Evolutionary conservation across 2,797 vertebrate species (phyloP).

Genomic region (Diplodus sargus): DNA sequence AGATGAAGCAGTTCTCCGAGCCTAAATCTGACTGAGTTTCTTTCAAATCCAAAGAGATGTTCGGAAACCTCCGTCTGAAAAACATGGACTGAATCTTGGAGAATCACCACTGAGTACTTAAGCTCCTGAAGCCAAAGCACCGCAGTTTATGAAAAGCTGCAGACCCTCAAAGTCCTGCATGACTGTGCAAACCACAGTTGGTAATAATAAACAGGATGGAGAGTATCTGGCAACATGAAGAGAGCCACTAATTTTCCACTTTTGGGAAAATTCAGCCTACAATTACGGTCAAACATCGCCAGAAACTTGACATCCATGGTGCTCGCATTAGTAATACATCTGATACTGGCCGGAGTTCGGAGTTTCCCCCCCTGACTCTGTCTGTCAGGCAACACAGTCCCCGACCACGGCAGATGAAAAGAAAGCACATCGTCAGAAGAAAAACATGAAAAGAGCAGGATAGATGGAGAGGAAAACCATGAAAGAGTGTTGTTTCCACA

Average conservation of each 20-base stretch:
- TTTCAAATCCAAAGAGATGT: conserved; percentile 20
- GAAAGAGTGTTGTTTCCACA: conserved; percentile 40
- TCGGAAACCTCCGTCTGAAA: conserved; percentile 2
- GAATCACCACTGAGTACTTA: not conserved
- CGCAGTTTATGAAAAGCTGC: conserved; percentile 53
- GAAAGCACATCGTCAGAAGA: conserved; percentile 21
- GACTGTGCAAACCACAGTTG: conserved; percentile 68
- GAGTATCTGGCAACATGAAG: conserved; percentile 53
- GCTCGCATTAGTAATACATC: conserved; percentile 56
- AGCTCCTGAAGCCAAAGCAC: conserved; percentile 23
- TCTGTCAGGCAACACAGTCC: conserved; percentile 21
- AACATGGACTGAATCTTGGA: conserved; percentile 6
- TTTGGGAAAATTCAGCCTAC: conserved; percentile 58
- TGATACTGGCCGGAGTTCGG: conserved; percentile 27
- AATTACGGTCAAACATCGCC: conserved; percentile 61
- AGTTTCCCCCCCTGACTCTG: conserved; percentile 27
- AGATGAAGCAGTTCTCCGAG: conserved; percentile 15
- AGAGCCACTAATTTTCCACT: conserved; percentile 72
- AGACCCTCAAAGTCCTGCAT: conserved; percentile 52
- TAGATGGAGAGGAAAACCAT: conserved; percentile 29
- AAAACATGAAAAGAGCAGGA: conserved; percentile 44
- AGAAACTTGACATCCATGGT: conserved; percentile 65
- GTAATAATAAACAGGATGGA: conserved; percentile 69
- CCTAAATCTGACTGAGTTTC: conserved; percentile 10
- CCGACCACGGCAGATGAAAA: conserved; percentile 34